phyloP scores from a whole-genome alignment of 2,888 invertebrate species.

The Desoria tigrina region DNA sequence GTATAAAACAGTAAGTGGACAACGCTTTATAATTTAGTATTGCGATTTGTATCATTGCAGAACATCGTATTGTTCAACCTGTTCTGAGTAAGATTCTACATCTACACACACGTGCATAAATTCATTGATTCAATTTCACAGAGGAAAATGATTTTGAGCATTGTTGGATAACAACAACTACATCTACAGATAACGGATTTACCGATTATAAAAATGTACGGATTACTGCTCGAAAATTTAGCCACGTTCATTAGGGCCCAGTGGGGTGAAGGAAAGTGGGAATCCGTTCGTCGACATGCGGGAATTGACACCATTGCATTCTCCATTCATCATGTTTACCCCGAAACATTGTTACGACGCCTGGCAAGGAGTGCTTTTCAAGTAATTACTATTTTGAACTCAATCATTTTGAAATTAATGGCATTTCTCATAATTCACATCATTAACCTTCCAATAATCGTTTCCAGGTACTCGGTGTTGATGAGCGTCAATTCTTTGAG shows the following conservation, averaged over 20 bases:
- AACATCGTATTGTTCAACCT: no score
- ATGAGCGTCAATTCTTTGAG: conserved; percentile 87
- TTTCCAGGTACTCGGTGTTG: conserved; percentile 75
- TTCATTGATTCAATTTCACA: no score
- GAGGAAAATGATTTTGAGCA: no score
- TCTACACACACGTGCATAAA: no score
- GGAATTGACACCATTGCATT: conserved; percentile 81
- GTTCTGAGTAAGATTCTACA: no score
- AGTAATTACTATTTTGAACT: conserved; percentile 61
- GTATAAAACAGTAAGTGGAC: no score
- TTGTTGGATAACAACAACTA: no score
- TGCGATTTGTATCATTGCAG: no score
- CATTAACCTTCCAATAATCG: no score
- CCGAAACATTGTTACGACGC: conserved; percentile 81
- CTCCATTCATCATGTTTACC: conserved; percentile 88
- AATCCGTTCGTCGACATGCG: conserved; percentile 80
- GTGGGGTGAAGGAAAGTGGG: conserved; percentile 93
- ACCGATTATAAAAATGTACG: conserved; percentile 96
- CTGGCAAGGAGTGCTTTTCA: conserved; percentile 83
- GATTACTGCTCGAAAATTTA: conserved; percentile 89
- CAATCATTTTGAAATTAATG: conserved; percentile 1
- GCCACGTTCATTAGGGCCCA: conserved; percentile 86
- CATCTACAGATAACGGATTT: no score
- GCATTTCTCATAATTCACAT: neutral
- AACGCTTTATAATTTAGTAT: no score